Evolutionary conservation across 2,113 vertebrate species (phyloP).

Genomic region (Tylochromis polylepis): DNA sequence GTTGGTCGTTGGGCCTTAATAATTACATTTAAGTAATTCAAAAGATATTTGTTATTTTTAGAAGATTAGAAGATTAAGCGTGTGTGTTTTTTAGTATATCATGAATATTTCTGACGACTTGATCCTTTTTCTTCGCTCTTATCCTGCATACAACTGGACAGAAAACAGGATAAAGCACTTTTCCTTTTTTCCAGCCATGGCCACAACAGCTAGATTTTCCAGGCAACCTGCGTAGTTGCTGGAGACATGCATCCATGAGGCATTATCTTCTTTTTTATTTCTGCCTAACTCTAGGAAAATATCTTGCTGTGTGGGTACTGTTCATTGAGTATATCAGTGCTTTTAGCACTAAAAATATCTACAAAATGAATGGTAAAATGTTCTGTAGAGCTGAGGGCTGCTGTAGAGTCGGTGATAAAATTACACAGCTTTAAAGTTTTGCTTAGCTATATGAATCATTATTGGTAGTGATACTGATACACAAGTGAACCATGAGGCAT

Average conservation of each 20-base stretch:
- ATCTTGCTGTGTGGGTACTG: not conserved
- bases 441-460: not conserved
- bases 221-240: no score
- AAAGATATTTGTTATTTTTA: not conserved
- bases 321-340: not conserved
- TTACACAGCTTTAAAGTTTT: not conserved
- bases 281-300: no score
- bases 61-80: not conserved
- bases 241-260: no score
- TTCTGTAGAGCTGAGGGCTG: not conserved
- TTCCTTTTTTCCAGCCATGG: no score
- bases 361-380: rapidly evolving
- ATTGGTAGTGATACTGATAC: not conserved
- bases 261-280: no score
- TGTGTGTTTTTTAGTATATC: not conserved
- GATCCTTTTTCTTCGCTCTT: not conserved
- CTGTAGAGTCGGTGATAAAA: not conserved
- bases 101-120: not conserved
- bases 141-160: not conserved
- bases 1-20: not conserved
- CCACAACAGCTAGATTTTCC: no score
- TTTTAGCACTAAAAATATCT: not conserved
- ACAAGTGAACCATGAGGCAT: not conserved
- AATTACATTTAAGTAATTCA: not conserved
- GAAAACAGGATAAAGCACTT: not conserved